Percentiles rank a stretch among this genome's conserved stretches.
Conservation (phyloP, 2,888 invertebrate species). For the Lasioglossum oenotherae region DNA sequence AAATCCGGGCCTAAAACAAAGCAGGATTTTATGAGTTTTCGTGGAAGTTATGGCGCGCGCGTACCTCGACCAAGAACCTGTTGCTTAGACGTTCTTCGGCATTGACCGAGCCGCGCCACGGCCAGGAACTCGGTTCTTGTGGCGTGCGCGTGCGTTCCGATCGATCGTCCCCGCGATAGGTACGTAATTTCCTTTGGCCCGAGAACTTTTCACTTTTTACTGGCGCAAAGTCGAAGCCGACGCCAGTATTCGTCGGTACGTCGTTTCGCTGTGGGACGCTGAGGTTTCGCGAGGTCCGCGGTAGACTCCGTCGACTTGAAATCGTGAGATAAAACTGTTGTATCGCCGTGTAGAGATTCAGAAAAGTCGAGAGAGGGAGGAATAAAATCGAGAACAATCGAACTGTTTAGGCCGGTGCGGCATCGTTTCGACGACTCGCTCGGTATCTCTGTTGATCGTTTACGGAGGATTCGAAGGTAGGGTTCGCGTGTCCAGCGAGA, state of each 20-base stretch:
- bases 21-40: slow-evolving; percentile 15
- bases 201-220: not conserved
- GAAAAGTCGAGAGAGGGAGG: not conserved
- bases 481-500: slow-evolving; percentile 14
- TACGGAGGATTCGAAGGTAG: not conserved
- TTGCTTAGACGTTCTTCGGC: slow-evolving; percentile 67
- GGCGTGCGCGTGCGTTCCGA: slow-evolving; percentile 56
- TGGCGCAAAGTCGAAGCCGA: not conserved
- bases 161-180: slow-evolving; percentile 45
- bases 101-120: slow-evolving; percentile 62
- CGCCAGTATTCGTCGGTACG: not conserved
- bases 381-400: not conserved
- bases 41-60: slow-evolving; percentile 41
- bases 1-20: not conserved
- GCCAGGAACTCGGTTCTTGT: slow-evolving; percentile 55
- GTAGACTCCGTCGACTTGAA: not conserved
- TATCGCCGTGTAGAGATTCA: not conserved
- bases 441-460: slow-evolving; percentile 8
- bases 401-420: not conserved
- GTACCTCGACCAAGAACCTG: slow-evolving; percentile 60
- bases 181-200: slow-evolving; percentile 27
- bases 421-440: not conserved
- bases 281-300: not conserved
- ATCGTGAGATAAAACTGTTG: not conserved
- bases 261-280: not conserved